These are phyloP conservation scores for Chirona hameri DNA, from an alignment of 2,888 invertebrate genomes.

Conservation along the genomic window DNA sequence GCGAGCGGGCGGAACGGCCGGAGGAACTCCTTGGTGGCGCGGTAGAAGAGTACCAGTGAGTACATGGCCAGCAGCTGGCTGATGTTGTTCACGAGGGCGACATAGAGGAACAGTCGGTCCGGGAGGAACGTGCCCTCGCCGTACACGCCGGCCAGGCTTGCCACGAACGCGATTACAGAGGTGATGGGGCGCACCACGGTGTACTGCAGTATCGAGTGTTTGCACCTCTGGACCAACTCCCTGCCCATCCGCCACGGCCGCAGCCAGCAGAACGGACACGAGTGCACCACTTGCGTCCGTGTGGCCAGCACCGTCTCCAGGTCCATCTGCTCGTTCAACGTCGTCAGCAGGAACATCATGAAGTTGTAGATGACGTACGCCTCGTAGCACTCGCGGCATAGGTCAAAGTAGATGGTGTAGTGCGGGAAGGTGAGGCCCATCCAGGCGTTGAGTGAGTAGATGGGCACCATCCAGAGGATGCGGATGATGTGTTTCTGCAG, in stretches of 20 bases:
- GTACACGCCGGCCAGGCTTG: slow-evolving; percentile 78
- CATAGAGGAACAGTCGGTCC: slow-evolving; percentile 82
- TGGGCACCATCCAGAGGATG: slow-evolving; percentile 24
- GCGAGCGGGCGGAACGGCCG: slow-evolving; percentile 90
- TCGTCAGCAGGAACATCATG: slow-evolving; percentile 89
- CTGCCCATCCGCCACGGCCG: slow-evolving; percentile 92
- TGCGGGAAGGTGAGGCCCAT: slow-evolving; percentile 43
- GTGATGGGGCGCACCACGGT: slow-evolving; percentile 86
- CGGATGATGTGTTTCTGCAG: slow-evolving; percentile 86
- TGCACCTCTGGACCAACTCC: slow-evolving; percentile 91
- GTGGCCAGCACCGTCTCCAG: slow-evolving; percentile 70
- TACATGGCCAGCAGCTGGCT: slow-evolving; percentile 97
- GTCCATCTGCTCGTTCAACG: slow-evolving; percentile 79
- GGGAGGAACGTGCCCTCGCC: slow-evolving; percentile 86
- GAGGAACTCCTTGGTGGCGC: slow-evolving; percentile 78
- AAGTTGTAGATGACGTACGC: slow-evolving; percentile 98
- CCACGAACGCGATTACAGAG: slow-evolving; percentile 83
- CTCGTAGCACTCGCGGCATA: slow-evolving; percentile 91
- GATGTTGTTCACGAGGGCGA: slow-evolving; percentile 80
- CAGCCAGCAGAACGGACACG: slow-evolving; percentile 86
- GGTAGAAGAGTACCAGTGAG: slow-evolving; percentile 88
- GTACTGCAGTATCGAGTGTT: slow-evolving; percentile 94
- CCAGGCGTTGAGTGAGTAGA: slow-evolving; percentile 14
- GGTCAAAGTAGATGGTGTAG: slow-evolving; percentile 87
- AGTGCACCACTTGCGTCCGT: slow-evolving; percentile 80